Base-by-base conservation (phyloP, 2,797 vertebrate genomes). In the Sebastes vulpes region DNA sequence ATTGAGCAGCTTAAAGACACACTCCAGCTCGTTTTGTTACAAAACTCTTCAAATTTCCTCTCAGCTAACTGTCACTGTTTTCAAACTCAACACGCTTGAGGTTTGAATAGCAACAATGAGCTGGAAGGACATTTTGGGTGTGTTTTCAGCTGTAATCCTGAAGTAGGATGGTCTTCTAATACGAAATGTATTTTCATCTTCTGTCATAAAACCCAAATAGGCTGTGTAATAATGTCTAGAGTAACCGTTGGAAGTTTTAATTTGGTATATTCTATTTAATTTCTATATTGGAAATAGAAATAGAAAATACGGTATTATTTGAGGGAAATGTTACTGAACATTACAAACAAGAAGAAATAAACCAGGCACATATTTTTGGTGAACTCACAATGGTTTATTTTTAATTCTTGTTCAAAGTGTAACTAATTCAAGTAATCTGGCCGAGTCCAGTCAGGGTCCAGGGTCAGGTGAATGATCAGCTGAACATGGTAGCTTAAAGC, bases 391-490 rank as follows among this genome's bases (percentile, higher is more conserved):
- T 42, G 12, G 52, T 54, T 64, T 32, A 4, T 61, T 28, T 42
- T 35, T 10, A 28, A 59, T 35, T 64, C 25, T 69, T 11, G 8
- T 42, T 65, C 32, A 73, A 79, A 63, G 65, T 78, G 25, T 53
- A 56, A 82, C 58, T 16, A 48, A 38, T 16, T 59, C 21, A 9
- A 66, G 5, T 48, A 16, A 50, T 38, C 12, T 53, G 8, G 9
- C 3, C n/a, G n/a, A 9, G 18, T 21, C 1, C 53, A 56, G 28
- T 53, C 38, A 35, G 26, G 8, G 54, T 59, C 5, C 21, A 72
- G 12, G 1, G 38, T 60, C 25, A 3, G 5, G 54, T 74, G 28
- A 81, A 76, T 78, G 18, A 84, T 66, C 53, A 78, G 29, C 12
- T 32, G 38, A 42, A 42, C 12, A 42, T 72, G 7, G 10, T 9